phyloP scores from a whole-genome alignment of 2,797 vertebrate species.

The Vespertilio murinus region DNA sequence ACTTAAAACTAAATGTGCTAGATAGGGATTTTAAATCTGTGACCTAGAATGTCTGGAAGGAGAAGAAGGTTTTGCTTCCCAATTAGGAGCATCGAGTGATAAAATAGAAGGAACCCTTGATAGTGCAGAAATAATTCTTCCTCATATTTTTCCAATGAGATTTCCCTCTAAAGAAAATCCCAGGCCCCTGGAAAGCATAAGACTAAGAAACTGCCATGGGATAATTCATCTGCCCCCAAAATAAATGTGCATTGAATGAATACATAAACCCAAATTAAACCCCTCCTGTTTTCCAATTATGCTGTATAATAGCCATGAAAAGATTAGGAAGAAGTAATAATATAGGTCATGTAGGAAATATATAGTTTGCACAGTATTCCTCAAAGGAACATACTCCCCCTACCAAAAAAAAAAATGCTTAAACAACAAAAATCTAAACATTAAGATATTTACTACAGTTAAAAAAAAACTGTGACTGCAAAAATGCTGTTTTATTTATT shows the following conservation, averaged over 20 bases:
- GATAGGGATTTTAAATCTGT: slow-evolving; percentile 7
- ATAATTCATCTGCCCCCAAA: background rate
- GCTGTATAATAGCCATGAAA: background rate
- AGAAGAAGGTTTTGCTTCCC: background rate
- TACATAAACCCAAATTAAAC: background rate
- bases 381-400: background rate
- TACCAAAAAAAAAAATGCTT: background rate
- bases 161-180: slow-evolving; percentile 22
- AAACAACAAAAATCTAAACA: background rate
- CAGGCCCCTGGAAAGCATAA: background rate
- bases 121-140: background rate
- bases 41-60: background rate
- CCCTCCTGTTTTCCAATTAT: background rate
- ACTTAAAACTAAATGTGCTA: background rate
- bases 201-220: background rate
- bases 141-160: background rate
- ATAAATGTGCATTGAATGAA: background rate
- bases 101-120: background rate
- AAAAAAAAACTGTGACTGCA: background rate
- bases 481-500: slow-evolving; percentile 19
- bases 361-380: background rate
- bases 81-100: background rate
- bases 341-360: background rate
- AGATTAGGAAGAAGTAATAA: background rate
- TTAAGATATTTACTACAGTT: background rate